Conservation (phyloP, 2,888 invertebrate species). For the Seira sanloemensis region DNA sequence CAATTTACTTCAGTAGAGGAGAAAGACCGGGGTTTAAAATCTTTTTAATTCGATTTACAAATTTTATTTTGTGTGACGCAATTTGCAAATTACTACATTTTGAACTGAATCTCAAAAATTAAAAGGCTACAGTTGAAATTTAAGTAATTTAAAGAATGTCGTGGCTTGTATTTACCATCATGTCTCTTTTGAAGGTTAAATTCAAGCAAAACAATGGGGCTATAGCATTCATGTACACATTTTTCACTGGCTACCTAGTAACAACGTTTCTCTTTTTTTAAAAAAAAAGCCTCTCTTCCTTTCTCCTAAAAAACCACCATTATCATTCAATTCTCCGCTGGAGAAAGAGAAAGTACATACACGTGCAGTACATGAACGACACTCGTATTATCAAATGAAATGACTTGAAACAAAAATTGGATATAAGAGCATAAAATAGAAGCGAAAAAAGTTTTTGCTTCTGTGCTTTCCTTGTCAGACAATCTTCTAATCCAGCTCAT, state of each 20-base stretch:
- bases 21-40: too few species aligned
- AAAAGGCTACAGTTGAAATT: too few species aligned
- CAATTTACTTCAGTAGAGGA: too few species aligned
- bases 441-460: background rate
- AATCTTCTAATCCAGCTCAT: conserved; percentile 20
- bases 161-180: too few species aligned
- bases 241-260: background rate
- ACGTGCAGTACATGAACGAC: background rate
- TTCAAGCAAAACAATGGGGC: too few species aligned
- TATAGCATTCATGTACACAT: background rate
- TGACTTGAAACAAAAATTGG: conserved; percentile 19
- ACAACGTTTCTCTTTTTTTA: background rate
- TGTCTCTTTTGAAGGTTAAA: too few species aligned
- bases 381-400: conserved; percentile 7
- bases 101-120: too few species aligned
- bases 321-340: conserved; percentile 5
- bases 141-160: too few species aligned
- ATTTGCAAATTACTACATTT: too few species aligned
- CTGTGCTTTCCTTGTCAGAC: background rate
- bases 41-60: too few species aligned
- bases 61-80: too few species aligned
- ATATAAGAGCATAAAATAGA: background rate
- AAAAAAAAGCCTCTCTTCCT: background rate
- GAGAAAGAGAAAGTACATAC: background rate
- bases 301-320: background rate